A percentile compares a stretch with the other conserved stretches of the same genome.
Conservation (phyloP, 2,797 vertebrate genomes). For the Gadopsis marmoratus region DNA sequence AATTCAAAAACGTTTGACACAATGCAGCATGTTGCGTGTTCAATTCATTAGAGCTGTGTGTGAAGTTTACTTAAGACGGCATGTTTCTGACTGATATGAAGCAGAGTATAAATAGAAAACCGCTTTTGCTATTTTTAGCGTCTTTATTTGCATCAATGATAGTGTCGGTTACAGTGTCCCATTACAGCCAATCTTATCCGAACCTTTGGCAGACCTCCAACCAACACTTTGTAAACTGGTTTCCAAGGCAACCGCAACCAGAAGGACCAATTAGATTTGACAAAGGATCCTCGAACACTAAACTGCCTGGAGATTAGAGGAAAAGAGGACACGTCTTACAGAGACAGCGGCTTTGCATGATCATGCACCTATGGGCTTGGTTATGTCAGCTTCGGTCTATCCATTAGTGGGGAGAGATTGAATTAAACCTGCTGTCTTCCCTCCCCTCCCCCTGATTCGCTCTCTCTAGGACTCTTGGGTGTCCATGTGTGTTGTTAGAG, state of each 20-base stretch:
- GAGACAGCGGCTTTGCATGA: constrained; percentile 7
- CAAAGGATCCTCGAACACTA: constrained; percentile 44
- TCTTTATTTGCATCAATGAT: constrained; percentile 17
- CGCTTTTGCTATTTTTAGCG: background rate
- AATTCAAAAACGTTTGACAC: background rate
- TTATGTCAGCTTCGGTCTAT: constrained; percentile 24
- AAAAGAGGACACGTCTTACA: constrained; percentile 32
- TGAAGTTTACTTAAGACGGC: background rate
- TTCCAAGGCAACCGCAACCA: constrained; percentile 76
- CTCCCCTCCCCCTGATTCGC: constrained; percentile 5
- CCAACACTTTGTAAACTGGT: constrained; percentile 69
- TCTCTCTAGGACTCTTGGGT: constrained; percentile 18
- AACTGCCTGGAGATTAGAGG: constrained; percentile 64
- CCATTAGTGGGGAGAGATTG: constrained; percentile 45
- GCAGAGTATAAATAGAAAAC: background rate
- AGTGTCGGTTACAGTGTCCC: constrained; percentile 37
- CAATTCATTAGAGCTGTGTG: background rate
- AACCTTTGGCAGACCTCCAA: constrained; percentile 67
- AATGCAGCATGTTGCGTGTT: background rate
- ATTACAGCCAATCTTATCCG: constrained; percentile 48
- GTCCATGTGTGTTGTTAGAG: constrained; percentile 43
- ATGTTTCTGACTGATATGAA: constrained; percentile 10
- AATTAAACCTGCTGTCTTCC: constrained; percentile 54
- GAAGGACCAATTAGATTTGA: constrained; percentile 72
- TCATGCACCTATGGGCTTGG: constrained; percentile 43